These are phyloP conservation scores for Diorhabda sublineata DNA, from an alignment of 1,140 invertebrate species.

Conservation along the genomic window DNA sequence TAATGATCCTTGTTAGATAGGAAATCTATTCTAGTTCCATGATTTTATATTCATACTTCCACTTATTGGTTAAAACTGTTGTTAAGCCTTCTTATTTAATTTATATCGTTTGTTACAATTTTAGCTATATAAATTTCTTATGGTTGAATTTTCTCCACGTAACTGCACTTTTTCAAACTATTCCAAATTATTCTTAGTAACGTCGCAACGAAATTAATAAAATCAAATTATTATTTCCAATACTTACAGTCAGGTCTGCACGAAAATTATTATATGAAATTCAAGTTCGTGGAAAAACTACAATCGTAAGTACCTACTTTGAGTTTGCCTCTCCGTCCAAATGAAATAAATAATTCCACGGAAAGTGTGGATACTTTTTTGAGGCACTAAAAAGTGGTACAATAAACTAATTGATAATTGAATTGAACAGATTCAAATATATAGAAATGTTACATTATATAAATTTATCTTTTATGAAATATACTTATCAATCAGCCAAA, in stretches of 20 bases:
- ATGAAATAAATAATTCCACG: not conserved
- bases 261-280: no score
- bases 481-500: conserved; percentile 40
- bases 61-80: no score
- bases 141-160: not conserved
- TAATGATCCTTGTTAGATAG: no score
- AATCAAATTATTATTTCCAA: no score
- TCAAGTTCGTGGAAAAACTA: not conserved
- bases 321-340: not conserved
- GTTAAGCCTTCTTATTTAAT: not conserved
- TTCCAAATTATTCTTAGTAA: no score
- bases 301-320: not conserved
- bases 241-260: no score
- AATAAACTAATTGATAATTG: not conserved
- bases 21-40: no score
- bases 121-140: not conserved
- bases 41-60: no score
- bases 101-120: not conserved
- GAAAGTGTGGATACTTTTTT: not conserved
- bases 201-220: no score
- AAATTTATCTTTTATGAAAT: conserved; percentile 17
- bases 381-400: conserved; percentile 3
- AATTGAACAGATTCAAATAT: not conserved
- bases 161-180: not conserved
- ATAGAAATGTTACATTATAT: not conserved